Conservation (phyloP, 2,797 vertebrate species). For the Gymnocypris eckloni region DNA sequence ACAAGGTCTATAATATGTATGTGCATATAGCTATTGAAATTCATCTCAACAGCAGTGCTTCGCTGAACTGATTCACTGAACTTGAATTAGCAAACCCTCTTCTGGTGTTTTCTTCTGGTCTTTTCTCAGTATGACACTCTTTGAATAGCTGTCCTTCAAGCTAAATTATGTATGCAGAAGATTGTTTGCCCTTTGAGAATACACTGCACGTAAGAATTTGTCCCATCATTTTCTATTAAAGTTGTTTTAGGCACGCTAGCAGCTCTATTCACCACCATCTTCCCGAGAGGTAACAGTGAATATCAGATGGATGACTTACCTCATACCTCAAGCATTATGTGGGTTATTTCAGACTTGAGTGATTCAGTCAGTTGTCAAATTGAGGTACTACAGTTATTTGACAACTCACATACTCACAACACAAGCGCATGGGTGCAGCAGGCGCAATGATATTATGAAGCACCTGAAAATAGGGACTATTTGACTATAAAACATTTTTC, state of each 20-base stretch:
- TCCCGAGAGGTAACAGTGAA: conserved; percentile 7
- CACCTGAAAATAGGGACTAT: too few species aligned
- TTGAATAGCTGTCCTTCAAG: conserved; percentile 38
- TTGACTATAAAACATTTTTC: background rate
- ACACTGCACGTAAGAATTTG: conserved; percentile 28
- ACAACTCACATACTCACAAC: background rate
- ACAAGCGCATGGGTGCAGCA: too few species aligned
- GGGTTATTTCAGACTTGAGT: conserved; percentile 15
- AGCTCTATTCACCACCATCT: background rate
- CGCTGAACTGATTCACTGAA: background rate
- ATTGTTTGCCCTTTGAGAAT: conserved; percentile 41
- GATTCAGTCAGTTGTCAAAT: conserved; percentile 39
- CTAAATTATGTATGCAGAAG: conserved; percentile 39
- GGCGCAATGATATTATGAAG: too few species aligned
- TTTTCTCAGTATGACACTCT: conserved; percentile 12
- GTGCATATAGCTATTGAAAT: background rate
- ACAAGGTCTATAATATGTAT: background rate
- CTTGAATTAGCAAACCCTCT: background rate
- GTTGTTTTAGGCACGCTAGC: conserved; percentile 21
- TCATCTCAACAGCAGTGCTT: background rate
- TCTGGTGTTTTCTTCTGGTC: background rate
- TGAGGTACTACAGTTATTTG: conserved; percentile 10
- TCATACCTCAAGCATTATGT: conserved; percentile 19
- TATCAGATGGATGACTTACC: conserved; percentile 23
- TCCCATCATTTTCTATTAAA: conserved; percentile 45